Evolutionary conservation across 30 jellyfish, hydroid and myxozoan species (phyloP), one percentile per base, ranked within the genome.

Genomic region (Mastigias papua): DNA sequence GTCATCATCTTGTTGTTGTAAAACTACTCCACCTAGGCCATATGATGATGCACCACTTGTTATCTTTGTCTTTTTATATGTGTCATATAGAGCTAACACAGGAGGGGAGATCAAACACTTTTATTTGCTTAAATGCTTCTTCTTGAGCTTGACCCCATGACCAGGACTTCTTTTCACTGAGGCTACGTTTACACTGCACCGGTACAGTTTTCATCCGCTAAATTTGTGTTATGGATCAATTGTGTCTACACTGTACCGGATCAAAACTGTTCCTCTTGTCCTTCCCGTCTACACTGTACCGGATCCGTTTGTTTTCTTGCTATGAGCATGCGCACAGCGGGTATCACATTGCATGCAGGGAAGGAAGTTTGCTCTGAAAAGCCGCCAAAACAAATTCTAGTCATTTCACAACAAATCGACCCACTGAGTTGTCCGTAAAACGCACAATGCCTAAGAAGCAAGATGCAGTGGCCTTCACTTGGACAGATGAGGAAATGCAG

Each of bases 401-500:
- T 42, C 54, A 15, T 42, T 42, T 8, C 0, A 42, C 13, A 42
- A 42, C 54, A 42, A 42, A 15, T 42, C 54, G 54, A 15, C 54
- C 54, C 13, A 4, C 54, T 42, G 54, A 42, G 54, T 42, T 42
- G 54, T 42, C 13, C 54, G 7, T 42, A 42, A 4, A 42, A 4
- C 0, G 13, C 54, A 42, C 54, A 42, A 42, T 42, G 54, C 54
- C 54, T 42, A 42, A 42, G 54, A 15, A 42, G 54, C 54, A 42
- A 42, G 54, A 42, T 42, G 54, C 13, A 42, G 13, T 42, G 54
- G 13, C 54, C 72, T 79, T 79, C 32, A 33, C 48, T 34, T 79
- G 90, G 90, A 79, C 90, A 22, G 90, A 79, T 0, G 90, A 79
- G 35, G 83, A 79, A 0, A 42, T 65, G 37, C 33, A 82, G 17